phyloP scores from a whole-genome alignment of 2,888 invertebrate species.

The Trissoscelio sp. region DNA sequence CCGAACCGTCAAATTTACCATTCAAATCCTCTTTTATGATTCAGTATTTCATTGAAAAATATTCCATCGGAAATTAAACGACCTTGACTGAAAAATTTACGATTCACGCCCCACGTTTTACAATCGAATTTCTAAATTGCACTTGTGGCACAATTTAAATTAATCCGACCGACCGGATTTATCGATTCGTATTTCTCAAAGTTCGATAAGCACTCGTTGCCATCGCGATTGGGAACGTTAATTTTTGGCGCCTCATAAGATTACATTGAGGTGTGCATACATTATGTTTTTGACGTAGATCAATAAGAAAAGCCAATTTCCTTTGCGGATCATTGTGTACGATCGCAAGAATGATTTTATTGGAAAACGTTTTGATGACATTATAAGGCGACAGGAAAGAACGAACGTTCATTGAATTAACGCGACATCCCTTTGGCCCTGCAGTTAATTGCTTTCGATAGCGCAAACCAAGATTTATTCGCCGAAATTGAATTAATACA shows the following conservation, averaged over 20 bases:
- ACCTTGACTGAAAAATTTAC: conserved; percentile 49
- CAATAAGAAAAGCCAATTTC: conserved; percentile 50
- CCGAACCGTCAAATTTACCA: conserved; percentile 23
- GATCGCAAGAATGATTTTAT: conserved; percentile 33
- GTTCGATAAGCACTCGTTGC: neutral
- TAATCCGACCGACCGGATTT: conserved; percentile 15
- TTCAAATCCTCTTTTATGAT: conserved; percentile 25
- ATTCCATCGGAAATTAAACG: conserved; percentile 44
- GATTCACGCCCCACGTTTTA: conserved; percentile 22
- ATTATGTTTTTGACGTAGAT: conserved; percentile 26
- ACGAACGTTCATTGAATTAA: conserved; percentile 51
- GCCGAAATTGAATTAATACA: conserved; percentile 23
- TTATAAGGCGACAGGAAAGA: conserved; percentile 40
- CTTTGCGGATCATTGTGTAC: conserved; percentile 17
- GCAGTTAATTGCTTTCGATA: conserved; percentile 43
- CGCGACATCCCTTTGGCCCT: conserved; percentile 11
- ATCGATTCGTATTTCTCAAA: neutral
- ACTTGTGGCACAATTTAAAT: conserved; percentile 32
- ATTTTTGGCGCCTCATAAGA: conserved; percentile 2
- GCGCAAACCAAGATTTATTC: conserved; percentile 45
- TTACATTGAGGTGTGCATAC: conserved; percentile 36
- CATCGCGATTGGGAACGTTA: neutral
- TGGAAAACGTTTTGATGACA: conserved; percentile 59
- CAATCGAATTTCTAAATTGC: neutral
- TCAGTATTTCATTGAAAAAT: conserved; percentile 26